Evolutionary conservation across 2,888 invertebrate species (phyloP), one percentile per base, ranked within the genome.

Genomic region (Zele albiditarsus): DNA sequence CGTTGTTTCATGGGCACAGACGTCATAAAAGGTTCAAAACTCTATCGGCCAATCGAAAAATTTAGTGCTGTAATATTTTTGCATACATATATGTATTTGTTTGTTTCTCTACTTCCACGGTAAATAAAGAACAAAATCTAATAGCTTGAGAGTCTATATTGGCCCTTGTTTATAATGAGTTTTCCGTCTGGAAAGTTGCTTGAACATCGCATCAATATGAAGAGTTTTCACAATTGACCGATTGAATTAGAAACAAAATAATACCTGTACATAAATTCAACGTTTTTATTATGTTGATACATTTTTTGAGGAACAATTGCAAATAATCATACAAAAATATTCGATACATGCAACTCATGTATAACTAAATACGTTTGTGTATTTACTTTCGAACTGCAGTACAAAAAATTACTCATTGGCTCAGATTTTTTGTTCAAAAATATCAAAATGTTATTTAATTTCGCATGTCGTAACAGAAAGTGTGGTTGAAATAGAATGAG

Each of bases 181-280:
- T 81, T 80, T 74, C 79, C 76, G 84, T 83, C 83, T 84, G 82
- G 80, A 83, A 84, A 82, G 82, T 83, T 83, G 53, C 62, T 25
- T 67, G 27, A 60, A 20, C 31, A 27, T 73, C 68, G 31, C 49
- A 73, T 68, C 62, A 68, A 73, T 73, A 33, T 60, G 49, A 38
- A 42, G 27, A 23, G 28, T 66, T 31, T 38, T 4, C 16, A 46
- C 46, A 46, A 16, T 46, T n/a, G n/a, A 46, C 42, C 66, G 31
- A 57, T 58, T 60, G 16, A 38, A 38, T 12, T 38, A 38, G 2
- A 38, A 38, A 38, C 2, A 38, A 38, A 31, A 6, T 8, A 38
- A 38, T 38, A 38, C 10, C 12, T 1, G 2, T 38, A 38, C 12
- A 38, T 8, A 38, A 8, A 38, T 38, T 38, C 12, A 12, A 38